A percentile compares a stretch with the other conserved stretches of the same genome.
phyloP scores from a whole-genome alignment of 2,888 invertebrate genomes.

The Chromoteleia sp. region DNA sequence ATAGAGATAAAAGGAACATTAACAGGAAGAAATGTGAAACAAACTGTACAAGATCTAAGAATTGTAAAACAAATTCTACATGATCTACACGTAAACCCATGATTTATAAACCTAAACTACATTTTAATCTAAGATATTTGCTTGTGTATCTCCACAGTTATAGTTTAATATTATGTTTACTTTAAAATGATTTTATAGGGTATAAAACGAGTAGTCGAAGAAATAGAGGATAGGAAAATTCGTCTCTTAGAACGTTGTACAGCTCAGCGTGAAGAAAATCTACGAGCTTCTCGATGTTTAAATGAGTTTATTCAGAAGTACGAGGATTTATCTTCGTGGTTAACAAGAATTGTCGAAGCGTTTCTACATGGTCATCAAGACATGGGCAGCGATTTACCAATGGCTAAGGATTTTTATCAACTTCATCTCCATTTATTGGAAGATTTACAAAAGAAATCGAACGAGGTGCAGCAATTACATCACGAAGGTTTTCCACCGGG shows the following conservation, averaged over 20 bases:
- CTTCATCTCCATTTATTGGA: conserved; percentile 90
- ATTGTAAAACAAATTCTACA: too few relatives aligned
- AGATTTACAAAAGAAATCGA: conserved; percentile 89
- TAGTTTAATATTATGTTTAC: too few relatives aligned
- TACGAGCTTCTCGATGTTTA: conserved; percentile 89
- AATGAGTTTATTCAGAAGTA: conserved; percentile 89
- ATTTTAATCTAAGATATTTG: too few relatives aligned
- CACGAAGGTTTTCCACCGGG: conserved; percentile 83
- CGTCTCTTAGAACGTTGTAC: conserved; percentile 88
- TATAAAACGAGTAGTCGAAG: conserved; percentile 88
- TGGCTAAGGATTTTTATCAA: conserved; percentile 90
- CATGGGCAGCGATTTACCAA: conserved; percentile 89
- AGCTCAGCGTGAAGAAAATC: conserved; percentile 89
- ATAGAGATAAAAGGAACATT: too few relatives aligned
- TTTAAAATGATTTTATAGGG: conserved; percentile 84
- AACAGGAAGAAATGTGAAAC: too few relatives aligned
- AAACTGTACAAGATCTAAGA: too few relatives aligned
- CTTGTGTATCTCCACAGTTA: too few relatives aligned
- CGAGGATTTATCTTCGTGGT: conserved; percentile 90
- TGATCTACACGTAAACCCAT: too few relatives aligned
- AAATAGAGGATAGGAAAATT: conserved; percentile 91
- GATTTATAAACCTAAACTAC: too few relatives aligned
- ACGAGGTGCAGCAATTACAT: conserved; percentile 86
- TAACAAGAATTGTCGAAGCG: conserved; percentile 89
- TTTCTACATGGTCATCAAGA: conserved; percentile 90